Conservation (phyloP, 2,113 vertebrate genomes). For the Trochalopteron elliotii region DNA sequence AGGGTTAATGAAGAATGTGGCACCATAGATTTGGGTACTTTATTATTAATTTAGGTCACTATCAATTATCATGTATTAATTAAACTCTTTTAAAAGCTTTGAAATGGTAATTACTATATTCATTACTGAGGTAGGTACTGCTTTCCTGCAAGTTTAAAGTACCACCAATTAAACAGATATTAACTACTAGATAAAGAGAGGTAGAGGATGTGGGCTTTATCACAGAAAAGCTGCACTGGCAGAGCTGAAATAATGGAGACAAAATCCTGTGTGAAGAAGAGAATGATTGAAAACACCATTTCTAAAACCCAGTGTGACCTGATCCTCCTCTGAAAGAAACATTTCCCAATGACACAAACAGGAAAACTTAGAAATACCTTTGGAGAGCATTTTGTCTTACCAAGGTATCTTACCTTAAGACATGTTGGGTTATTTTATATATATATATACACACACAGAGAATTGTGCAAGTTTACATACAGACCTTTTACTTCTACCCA, state of each 20-base stretch:
- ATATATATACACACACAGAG: neutral
- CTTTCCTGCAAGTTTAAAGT: neutral
- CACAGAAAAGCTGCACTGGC: neutral
- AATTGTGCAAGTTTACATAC: neutral
- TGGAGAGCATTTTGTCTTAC: neutral
- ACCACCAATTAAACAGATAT: neutral
- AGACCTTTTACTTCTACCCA: neutral
- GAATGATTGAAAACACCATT: neutral
- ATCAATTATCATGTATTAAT: neutral
- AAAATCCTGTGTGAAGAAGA: neutral
- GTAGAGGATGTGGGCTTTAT: neutral
- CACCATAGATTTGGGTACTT: neutral
- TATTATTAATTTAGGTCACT: constrained; percentile 6
- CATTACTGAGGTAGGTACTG: neutral
- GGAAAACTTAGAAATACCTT: neutral
- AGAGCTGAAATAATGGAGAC: neutral
- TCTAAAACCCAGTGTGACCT: neutral
- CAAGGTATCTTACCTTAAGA: neutral
- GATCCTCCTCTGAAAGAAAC: neutral
- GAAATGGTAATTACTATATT: neutral
- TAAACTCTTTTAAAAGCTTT: neutral
- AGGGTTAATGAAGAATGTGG: neutral
- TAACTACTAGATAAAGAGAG: neutral
- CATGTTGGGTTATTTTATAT: neutral
- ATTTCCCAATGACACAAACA: neutral